A percentile compares a stretch with the other conserved stretches of the same genome.
phyloP scores from a whole-genome alignment of 2,888 invertebrate genomes.

The Nephrotoma guestfalica region DNA sequence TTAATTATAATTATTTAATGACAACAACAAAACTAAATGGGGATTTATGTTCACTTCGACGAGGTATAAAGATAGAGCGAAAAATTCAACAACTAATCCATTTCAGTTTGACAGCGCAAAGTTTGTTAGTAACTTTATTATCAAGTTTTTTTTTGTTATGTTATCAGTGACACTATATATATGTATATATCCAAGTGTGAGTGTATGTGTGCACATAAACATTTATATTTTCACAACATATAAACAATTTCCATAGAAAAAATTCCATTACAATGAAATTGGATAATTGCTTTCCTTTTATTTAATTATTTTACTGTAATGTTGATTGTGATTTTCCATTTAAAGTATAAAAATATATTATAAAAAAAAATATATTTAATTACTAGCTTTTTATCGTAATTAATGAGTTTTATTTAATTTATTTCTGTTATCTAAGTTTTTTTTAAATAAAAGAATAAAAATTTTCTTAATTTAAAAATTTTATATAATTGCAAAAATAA shows the following conservation, averaged over 20 bases:
- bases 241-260: neutral
- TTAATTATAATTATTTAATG: neutral
- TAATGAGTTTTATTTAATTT: neutral
- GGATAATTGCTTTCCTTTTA: neutral
- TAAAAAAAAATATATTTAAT: neutral
- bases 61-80: neutral
- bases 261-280: neutral
- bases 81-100: neutral
- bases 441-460: neutral
- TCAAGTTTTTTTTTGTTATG: neutral
- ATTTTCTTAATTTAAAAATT: neutral
- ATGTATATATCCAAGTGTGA: neutral
- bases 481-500: neutral
- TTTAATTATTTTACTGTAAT: neutral
- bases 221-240: neutral
- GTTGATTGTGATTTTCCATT: neutral
- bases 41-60: neutral
- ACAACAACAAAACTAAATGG: neutral
- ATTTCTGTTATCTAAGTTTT: neutral
- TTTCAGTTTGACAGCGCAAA: neutral
- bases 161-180: neutral
- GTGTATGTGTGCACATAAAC: neutral
- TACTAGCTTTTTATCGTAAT: neutral
- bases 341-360: neutral
- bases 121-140: neutral